phyloP scores from a whole-genome alignment of 1,140 invertebrate species.

The Brachionus koreanus region DNA sequence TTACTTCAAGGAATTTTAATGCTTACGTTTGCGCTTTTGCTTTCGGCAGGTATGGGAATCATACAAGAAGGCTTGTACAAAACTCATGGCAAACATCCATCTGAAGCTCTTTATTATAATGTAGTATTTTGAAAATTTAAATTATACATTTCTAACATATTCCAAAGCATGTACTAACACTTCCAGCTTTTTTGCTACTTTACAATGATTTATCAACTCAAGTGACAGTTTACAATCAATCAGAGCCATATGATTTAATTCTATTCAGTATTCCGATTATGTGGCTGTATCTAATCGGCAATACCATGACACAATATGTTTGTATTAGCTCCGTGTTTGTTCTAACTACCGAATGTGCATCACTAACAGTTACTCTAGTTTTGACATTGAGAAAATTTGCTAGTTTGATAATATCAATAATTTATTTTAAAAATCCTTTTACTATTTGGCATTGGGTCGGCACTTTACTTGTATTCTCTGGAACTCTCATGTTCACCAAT shows the following conservation, averaged over 20 bases:
- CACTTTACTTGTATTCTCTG: conserved; percentile 80
- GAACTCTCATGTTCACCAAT: conserved; percentile 80
- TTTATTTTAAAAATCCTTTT: conserved; percentile 92
- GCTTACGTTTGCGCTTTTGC: conserved; percentile 79
- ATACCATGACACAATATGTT: conserved; percentile 84
- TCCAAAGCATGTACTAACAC: conserved; percentile 71
- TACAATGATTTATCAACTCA: conserved; percentile 72
- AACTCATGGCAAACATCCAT: conserved; percentile 84
- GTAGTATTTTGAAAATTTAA: conserved; percentile 54
- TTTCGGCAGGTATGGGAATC: conserved; percentile 92
- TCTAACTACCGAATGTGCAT: conserved; percentile 85
- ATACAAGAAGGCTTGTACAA: conserved; percentile 86
- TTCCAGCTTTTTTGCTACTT: conserved; percentile 77
- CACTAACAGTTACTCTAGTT: conserved; percentile 88
- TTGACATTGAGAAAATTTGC: conserved; percentile 91
- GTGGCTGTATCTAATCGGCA: conserved; percentile 75
- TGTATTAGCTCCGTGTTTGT: conserved; percentile 91
- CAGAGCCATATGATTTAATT: conserved; percentile 48
- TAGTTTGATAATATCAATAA: conserved; percentile 86
- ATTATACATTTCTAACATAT: conserved; percentile 20
- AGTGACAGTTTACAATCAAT: conserved; percentile 55
- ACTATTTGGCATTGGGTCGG: conserved; percentile 87
- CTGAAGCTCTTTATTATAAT: conserved; percentile 89
- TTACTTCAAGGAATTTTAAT: conserved; percentile 58
- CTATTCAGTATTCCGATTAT: conserved; percentile 66